Evolutionary conservation across 2,888 invertebrate species (phyloP), one percentile per base, ranked within the genome.

Genomic region (Ditula angustiorana): DNA sequence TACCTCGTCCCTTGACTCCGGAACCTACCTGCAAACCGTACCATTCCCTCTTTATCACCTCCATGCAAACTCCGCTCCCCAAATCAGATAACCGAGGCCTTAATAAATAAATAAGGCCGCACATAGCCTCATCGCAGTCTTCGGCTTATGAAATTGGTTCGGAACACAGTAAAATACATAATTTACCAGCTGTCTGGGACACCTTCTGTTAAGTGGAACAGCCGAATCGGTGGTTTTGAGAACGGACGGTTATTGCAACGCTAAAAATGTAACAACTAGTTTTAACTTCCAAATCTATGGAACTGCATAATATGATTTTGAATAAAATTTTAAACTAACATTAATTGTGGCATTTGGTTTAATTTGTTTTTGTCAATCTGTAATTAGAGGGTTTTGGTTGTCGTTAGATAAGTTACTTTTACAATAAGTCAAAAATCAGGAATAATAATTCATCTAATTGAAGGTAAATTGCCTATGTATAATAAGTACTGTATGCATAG

Each of bases 81-180:
- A 63, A 58, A 63, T 63, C 57, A 58, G 57, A 63, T 63, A 58
- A 50, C 57, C 23, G 19, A 24, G 19, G 49, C 30, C 56, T 19
- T 50, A 52, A 63, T 63, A 63, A 63, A 63, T 63, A 63, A 58
- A 58, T 57, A 58, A 63, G 50, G 50, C 63, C 63, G 44, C 63
- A 44, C 50, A 63, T 52, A 44, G 61, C 52, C 63, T 50, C 63
- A 58, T 58, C 50, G 57, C 60, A 62, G 56, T 61, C 55, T 58
- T 66, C 80, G 83, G 85, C 84, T 84, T 87, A 87, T 87, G 87
- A 87, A 86, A 87, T 87, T 85, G 85, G 87, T 81, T 83, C 79
- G 78, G 78, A 80, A 76, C 83, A 86, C 87, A 87, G 83, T 88
- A 87, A 88, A 88, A 86, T 87, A 87, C 83, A 87, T 87, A 88